Conservation (phyloP, 2,888 invertebrate species). For the Tenthredo amoena region DNA sequence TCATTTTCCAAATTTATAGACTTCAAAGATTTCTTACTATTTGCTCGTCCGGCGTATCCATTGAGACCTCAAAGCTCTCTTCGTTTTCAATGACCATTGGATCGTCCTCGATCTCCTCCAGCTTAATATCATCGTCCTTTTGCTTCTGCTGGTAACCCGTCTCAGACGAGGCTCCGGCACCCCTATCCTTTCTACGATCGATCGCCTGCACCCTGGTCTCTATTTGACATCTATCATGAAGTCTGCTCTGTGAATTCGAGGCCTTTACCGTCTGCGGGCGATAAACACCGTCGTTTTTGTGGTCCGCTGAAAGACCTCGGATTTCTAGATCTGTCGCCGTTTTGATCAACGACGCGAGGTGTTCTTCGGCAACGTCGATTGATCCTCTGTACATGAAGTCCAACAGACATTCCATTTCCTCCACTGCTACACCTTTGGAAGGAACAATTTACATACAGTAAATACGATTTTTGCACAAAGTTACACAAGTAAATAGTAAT, state of each 20-base stretch:
- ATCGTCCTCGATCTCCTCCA: constrained; percentile 74
- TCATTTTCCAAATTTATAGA: not conserved
- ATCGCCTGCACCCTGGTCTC: constrained; percentile 71
- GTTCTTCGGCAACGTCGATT: constrained; percentile 84
- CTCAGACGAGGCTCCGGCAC: constrained; percentile 59
- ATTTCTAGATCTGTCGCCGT: constrained; percentile 86
- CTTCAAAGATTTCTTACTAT: constrained; percentile 60
- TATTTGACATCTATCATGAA: constrained; percentile 63
- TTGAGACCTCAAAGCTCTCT: constrained; percentile 67
- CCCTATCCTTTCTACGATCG: constrained; percentile 63
- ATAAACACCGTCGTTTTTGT: constrained; percentile 81
- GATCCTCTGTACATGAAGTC: constrained; percentile 88
- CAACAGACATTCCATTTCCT: constrained; percentile 84
- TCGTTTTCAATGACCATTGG: constrained; percentile 75
- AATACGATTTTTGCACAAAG: not conserved
- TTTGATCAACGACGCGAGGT: constrained; percentile 83
- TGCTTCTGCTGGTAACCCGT: constrained; percentile 66
- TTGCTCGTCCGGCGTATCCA: constrained; percentile 60
- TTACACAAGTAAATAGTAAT: not conserved
- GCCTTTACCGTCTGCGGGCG: constrained; percentile 79
- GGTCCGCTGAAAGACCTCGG: constrained; percentile 83
- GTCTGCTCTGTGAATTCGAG: constrained; percentile 62
- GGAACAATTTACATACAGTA: not conserved
- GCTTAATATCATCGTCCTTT: constrained; percentile 68
- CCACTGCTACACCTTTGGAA: constrained; percentile 80